Base-by-base conservation (phyloP, 92 coral and sea anemone genomes). In the Zoanthus sociatus region DNA sequence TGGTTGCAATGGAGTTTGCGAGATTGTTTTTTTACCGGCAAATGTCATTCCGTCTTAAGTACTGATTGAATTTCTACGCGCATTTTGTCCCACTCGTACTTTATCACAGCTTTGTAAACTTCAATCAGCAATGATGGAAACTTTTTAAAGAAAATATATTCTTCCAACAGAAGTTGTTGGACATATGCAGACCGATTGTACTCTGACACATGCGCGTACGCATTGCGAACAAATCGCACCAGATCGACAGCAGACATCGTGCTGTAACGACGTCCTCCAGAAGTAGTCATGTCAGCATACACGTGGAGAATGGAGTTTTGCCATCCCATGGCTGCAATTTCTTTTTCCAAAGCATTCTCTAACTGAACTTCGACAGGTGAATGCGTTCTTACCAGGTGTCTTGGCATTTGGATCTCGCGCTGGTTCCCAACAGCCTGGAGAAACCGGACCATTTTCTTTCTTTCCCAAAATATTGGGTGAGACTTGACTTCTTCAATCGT, bases 71-170 rank as follows among this genome's bases (percentile, higher is more conserved):
- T 77, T 21, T 77, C 69, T 32, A 51, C 46, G 11, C 82, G 66
- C 12, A 69, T 56, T 72, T 45, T 21, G 73, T 79, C 84, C 92
- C 92, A 90, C 10, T 90, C 84, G 64, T 86, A 75, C 45, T 73
- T 46, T 54, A 58, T 77, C 58, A 87, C 88, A 10, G 84, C 86
- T 18, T 74, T 90, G 86, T 76, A 90, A 33, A 90, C 91, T 50
- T 90, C 93, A 44, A 90, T 90, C 79, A 90, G 78, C 68, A 90
- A 90, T 21, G 56, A 21, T 17, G 93, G 93, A 46, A 87, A 90
- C 30, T 75, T 16, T n/a, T 87, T 82, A 42, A 90, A 68, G 78
- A 90, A 87, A 64, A 90, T 85, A 55, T 33, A 78, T 53, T 78
- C 72, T 5, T 82, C 73, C 12, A 90, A 64, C 21, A 90, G 60